phyloP scores from a whole-genome alignment of 2,888 invertebrate genomes.

The Acleris literana region DNA sequence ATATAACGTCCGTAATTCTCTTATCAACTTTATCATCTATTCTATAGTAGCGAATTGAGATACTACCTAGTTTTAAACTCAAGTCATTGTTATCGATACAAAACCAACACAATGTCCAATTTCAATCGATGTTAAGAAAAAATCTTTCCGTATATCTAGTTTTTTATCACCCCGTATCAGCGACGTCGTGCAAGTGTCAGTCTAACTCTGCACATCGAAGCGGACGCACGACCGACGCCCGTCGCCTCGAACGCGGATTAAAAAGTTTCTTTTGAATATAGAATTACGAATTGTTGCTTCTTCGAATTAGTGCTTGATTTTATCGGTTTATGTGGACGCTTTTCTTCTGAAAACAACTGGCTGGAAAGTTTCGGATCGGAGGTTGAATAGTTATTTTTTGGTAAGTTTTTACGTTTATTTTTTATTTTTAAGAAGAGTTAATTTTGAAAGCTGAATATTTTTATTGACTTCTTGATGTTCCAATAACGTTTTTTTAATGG shows the following conservation, averaged over 20 bases:
- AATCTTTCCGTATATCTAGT: conserved; percentile 6
- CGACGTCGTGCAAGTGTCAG: conserved; percentile 14
- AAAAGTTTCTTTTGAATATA: conserved; percentile 28
- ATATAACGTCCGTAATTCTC: not conserved
- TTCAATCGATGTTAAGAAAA: conserved; percentile 4
- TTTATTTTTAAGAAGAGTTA: not conserved
- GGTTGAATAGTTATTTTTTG: conserved; percentile 10
- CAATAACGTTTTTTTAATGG: not conserved
- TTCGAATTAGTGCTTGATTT: conserved; percentile 16
- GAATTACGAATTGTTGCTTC: conserved; percentile 14
- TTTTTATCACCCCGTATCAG: conserved; percentile 21
- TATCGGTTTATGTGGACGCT: conserved; percentile 3
- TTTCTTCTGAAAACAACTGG: conserved; percentile 3
- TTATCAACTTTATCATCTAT: not conserved
- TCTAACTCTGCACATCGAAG: conserved; percentile 6
- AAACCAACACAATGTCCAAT: not conserved
- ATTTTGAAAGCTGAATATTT: not conserved
- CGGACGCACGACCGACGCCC: conserved; percentile 22
- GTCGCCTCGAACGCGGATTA: conserved; percentile 1
- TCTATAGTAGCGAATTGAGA: not conserved
- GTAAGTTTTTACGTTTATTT: conserved; percentile 17
- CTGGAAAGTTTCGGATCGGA: conserved; percentile 15
- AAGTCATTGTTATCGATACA: conserved; percentile 3
- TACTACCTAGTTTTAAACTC: too few species aligned
- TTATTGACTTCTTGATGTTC: not conserved